phyloP scores from a whole-genome alignment of 37 sponge, comb jelly and placozoan genomes.

The Aplysina aerophoba region DNA sequence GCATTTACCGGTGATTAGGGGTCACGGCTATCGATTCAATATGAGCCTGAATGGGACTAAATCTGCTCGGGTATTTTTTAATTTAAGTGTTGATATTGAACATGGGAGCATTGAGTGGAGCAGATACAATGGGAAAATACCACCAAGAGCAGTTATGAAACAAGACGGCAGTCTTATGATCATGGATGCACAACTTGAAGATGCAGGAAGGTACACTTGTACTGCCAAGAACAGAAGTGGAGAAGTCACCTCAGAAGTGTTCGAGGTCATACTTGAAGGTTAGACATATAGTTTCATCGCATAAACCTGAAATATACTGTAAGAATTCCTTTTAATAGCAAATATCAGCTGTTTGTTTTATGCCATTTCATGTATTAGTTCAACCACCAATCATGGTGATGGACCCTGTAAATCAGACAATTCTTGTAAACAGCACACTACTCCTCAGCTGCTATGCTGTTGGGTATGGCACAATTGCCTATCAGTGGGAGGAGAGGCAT shows the following conservation, averaged over 20 bases:
- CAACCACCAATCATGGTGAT: conserved; percentile 2
- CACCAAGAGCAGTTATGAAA: neutral
- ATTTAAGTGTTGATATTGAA: neutral
- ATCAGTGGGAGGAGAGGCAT: conserved; percentile 11
- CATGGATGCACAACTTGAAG: neutral
- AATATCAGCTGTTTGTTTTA: neutral
- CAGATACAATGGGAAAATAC: neutral
- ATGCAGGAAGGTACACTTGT: conserved; percentile 6
- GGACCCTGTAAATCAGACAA: conserved; percentile 10
- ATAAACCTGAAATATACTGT: neutral
- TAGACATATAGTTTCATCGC: neutral
- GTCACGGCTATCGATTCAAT: neutral
- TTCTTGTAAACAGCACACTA: conserved; percentile 4
- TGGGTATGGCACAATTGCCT: conserved; percentile 6
- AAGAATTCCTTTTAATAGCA: neutral
- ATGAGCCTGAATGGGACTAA: neutral
- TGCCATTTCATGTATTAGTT: neutral
- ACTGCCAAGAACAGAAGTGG: conserved; percentile 8
- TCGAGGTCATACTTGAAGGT: conserved; percentile 15
- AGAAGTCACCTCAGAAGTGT: neutral
- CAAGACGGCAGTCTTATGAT: conserved; percentile 2
- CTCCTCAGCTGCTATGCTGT: conserved; percentile 1
- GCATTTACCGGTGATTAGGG: conserved; percentile 1
- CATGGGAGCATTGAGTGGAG: neutral
- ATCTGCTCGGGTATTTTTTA: neutral